A percentile compares a stretch with the other conserved stretches of the same genome.
Conservation (phyloP, 2,113 vertebrate species). For the Phrynosoma blainvillii region DNA sequence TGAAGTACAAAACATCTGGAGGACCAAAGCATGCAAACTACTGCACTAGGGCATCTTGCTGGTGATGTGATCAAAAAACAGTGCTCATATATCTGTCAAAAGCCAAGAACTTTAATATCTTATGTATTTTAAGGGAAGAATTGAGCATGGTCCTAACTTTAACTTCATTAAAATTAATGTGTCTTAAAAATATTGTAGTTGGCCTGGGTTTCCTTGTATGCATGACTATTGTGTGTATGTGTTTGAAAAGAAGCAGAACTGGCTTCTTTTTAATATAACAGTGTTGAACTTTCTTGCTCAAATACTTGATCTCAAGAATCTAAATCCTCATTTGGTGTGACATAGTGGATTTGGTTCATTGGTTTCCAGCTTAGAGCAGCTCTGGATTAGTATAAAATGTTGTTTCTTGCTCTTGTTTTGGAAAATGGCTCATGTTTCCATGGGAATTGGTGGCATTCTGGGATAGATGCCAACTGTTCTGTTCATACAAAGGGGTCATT, state of each 20-base stretch:
- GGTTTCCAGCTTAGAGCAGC: neutral
- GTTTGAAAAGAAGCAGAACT: neutral
- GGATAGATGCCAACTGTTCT: no score
- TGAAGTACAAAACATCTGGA: no score
- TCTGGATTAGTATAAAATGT: neutral
- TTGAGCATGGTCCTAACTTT: neutral
- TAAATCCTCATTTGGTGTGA: slow-evolving; percentile 14
- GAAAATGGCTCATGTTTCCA: neutral
- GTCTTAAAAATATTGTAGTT: neutral
- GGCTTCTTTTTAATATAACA: neutral
- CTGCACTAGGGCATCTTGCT: no score
- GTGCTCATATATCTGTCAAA: neutral
- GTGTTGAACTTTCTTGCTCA: neutral
- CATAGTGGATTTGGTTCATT: neutral
- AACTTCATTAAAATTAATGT: neutral
- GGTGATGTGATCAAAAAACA: neutral
- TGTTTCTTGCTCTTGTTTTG: neutral
- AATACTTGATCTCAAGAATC: neutral
- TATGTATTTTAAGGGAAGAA: neutral
- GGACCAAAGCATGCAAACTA: no score
- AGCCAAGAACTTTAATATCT: no score
- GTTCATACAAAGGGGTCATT: neutral
- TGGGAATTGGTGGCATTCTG: neutral
- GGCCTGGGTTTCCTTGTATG: neutral
- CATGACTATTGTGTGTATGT: neutral